Evolutionary conservation across 2,888 invertebrate genomes (phyloP), one percentile per base, ranked within the genome.

Genomic region (Diarsia mendica): DNA sequence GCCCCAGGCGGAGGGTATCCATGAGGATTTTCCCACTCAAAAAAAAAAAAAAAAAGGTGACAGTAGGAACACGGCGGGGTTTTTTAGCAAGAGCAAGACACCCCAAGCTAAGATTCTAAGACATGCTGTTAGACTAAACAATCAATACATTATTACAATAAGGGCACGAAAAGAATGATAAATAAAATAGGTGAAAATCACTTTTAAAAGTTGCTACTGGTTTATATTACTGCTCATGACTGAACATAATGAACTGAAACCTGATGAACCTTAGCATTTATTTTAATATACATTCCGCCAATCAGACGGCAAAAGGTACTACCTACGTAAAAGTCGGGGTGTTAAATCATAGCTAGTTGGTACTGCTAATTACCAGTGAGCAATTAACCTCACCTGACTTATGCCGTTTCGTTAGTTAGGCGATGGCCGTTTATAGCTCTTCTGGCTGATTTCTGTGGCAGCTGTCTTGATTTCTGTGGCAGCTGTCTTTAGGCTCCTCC

Each of bases 381-480:
- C 83, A 83, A 80, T 83, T 84, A 89, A 84, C 85, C 87, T 77
- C 73, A 78, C 80, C 79, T 87, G 87, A 73, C 85, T 82, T 83
- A 82, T 82, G 77, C 78, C 67, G 78, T 77, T 51, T 61, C 28
- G 64, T 67, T 81, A 55, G 66, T 68, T 49, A 60, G 49, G 63
- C 61, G 51, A 79, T 51, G 53, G 6, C 13, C 39, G 53, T 82
- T 83, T 79, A 82, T 65, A 55, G 51, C 23, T 20, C 18, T 53
- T 60, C 60, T 46, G 33, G 69, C 53, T 48, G 67, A 79, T 81
- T 67, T 78, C 82, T 67, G 44, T 49, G 48, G 67, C 67, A 69
- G 23, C 58, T 60, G 33, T 48, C 67, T 67, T 58, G 67, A 79
- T 81, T 67, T 78, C 82, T 67, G 44, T 49, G 48, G 67, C 67